These are phyloP conservation scores for Gallinago paraguaiae DNA, from an alignment of 2,113 vertebrate species.

Conservation along the genomic window DNA sequence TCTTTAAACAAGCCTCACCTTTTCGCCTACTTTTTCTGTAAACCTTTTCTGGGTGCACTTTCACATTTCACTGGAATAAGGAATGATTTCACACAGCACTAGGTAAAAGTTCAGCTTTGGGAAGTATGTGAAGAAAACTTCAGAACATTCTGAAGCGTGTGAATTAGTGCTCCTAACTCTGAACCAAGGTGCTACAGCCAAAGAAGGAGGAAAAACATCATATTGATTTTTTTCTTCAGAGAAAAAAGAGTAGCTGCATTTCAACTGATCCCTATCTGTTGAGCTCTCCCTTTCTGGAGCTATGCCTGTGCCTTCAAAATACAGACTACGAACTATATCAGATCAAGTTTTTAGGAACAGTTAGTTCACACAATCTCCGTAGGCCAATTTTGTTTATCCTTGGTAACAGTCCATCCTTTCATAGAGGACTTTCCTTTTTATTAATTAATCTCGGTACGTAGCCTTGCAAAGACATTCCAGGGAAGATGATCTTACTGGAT, in stretches of 20 bases:
- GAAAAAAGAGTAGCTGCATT: background rate
- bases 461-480: background rate
- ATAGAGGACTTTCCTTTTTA: background rate
- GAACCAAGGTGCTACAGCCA: background rate
- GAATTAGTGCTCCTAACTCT: conserved; percentile 18
- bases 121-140: conserved; percentile 14
- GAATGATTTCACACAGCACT: background rate
- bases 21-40: background rate
- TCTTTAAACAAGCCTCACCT: background rate
- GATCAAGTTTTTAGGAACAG: background rate
- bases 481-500: background rate
- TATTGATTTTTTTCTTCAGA: conserved; percentile 53
- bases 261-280: background rate
- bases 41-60: background rate
- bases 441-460: background rate
- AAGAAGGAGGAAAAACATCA: background rate
- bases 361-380: background rate
- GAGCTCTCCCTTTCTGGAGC: background rate
- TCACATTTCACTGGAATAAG: conserved; percentile 32
- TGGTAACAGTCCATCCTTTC: background rate
- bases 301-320: background rate
- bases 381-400: background rate
- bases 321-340: background rate
- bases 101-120: conserved; percentile 36
- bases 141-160: conserved; percentile 26